Conservation (phyloP, 1,140 invertebrate genomes). For the Cydia fagiglandana region DNA sequence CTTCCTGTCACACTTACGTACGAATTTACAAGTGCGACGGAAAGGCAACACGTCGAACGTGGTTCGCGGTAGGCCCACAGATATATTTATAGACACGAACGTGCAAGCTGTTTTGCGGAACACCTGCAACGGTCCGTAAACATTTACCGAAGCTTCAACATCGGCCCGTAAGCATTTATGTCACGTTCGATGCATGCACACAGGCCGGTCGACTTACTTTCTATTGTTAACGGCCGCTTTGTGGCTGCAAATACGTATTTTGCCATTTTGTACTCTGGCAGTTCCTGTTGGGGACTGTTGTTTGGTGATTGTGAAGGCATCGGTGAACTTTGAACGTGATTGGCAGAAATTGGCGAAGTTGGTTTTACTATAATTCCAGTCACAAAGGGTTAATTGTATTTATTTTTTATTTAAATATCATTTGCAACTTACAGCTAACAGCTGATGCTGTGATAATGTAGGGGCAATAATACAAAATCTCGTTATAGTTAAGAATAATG, state of each 20-base stretch:
- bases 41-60: too few relatives aligned
- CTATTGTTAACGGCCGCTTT: not conserved
- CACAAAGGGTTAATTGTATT: too few relatives aligned
- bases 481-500: too few relatives aligned
- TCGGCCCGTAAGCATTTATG: constrained; percentile 33
- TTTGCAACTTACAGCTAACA: too few relatives aligned
- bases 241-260: not conserved
- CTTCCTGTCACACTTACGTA: too few relatives aligned
- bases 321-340: not conserved
- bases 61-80: too few relatives aligned
- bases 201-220: constrained; percentile 17
- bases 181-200: constrained; percentile 38
- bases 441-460: too few relatives aligned
- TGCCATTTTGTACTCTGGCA: not conserved
- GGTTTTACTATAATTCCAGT: too few relatives aligned
- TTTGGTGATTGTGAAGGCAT: constrained; percentile 2
- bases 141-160: constrained; percentile 21
- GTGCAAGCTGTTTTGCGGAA: constrained; percentile 23
- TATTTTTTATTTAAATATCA: too few relatives aligned
- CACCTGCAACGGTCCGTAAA: constrained; percentile 24
- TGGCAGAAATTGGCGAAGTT: not conserved
- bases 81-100: constrained; percentile 12
- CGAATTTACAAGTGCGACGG: too few relatives aligned
- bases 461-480: too few relatives aligned
- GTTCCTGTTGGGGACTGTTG: constrained; percentile 3